These are phyloP conservation scores for Eupithecia insigniata DNA, from an alignment of 2,888 invertebrate genomes.

Conservation along the genomic window DNA sequence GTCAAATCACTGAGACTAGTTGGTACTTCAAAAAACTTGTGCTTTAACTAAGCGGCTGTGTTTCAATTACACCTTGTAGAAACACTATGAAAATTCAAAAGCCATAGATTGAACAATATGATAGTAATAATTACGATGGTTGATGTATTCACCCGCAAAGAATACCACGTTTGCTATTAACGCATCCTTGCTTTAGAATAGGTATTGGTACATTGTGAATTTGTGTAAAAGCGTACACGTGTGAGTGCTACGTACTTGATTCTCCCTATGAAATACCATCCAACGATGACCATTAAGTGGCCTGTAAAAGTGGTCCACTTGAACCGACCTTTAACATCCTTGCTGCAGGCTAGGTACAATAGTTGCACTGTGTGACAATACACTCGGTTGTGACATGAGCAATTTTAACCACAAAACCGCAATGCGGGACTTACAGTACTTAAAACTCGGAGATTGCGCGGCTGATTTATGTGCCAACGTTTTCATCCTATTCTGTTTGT, in stretches of 20 bases:
- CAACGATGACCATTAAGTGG: not conserved
- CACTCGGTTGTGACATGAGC: slow-evolving; percentile 52
- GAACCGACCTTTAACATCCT: not conserved
- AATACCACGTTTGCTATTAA: too few relatives aligned
- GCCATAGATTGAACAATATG: not conserved
- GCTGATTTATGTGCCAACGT: slow-evolving; percentile 47
- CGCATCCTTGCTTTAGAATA: not conserved
- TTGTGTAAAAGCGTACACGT: not conserved
- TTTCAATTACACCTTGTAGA: not conserved
- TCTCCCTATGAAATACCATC: not conserved
- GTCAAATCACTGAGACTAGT: too few relatives aligned
- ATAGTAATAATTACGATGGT: too few relatives aligned
- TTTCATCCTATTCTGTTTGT: slow-evolving; percentile 41
- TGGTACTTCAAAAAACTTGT: not conserved
- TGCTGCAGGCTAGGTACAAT: slow-evolving; percentile 38
- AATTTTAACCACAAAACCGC: slow-evolving; percentile 63
- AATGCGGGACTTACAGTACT: slow-evolving; percentile 65
- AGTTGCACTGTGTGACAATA: slow-evolving; percentile 40
- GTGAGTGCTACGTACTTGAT: not conserved
- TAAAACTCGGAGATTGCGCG: slow-evolving; percentile 51
- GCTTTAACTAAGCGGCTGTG: not conserved
- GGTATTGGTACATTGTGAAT: not conserved
- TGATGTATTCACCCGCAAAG: not conserved
- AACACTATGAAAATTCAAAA: not conserved
- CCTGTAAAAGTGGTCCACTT: not conserved